Base-by-base conservation (phyloP, 1,140 invertebrate species). In the Eciton burchellii region DNA sequence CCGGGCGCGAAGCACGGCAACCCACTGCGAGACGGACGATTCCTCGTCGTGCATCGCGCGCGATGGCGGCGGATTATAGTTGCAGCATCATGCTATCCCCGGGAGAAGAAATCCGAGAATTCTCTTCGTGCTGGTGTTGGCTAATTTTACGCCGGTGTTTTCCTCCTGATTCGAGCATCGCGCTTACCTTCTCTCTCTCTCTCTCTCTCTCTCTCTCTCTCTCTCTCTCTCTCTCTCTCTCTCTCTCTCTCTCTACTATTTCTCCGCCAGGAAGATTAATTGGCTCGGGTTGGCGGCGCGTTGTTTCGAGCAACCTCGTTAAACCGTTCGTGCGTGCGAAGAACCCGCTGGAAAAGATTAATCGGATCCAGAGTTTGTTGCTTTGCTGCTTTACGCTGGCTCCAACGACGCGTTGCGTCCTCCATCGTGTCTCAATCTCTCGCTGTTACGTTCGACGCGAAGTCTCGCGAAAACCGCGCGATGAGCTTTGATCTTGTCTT, bases 81-180 rank as follows among this genome's bases (percentile, higher is more conserved):
- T 89, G 90, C 90, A 88, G 84, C 86, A 90, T 91, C 91, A 91
- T 66, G 66, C 84, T 83, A 47, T 73, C 68, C 74, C 65, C 74
- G 56, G 47, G 66, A 76, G 63, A 41, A 76, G 29, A 35, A 77
- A 81, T 81, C 56, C 47, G 24, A 47, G 47, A 60, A 65, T 59
- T 57, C 59, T 41, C 45, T n/a, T 60, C 52, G 59, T 62, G 41
- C 29, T 82, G 81, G 87, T 85, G 89, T 89, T 85, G 84, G 88
- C 86, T 90, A 87, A 89, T 91, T 89, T 90, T 86, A 86, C 82
- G 88, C 86, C 84, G 74, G 59, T 83, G 82, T 86, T 85, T 89
- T 79, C 60, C 60, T 59, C 83, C 71, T 76, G 76, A 87, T 91
- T 86, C 86, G 47, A 9, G 66, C 77, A 89, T 89, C 52, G 21